These are phyloP conservation scores for Folsomia manolachei DNA, from an alignment of 2,888 invertebrate species.

Conservation along the genomic window DNA sequence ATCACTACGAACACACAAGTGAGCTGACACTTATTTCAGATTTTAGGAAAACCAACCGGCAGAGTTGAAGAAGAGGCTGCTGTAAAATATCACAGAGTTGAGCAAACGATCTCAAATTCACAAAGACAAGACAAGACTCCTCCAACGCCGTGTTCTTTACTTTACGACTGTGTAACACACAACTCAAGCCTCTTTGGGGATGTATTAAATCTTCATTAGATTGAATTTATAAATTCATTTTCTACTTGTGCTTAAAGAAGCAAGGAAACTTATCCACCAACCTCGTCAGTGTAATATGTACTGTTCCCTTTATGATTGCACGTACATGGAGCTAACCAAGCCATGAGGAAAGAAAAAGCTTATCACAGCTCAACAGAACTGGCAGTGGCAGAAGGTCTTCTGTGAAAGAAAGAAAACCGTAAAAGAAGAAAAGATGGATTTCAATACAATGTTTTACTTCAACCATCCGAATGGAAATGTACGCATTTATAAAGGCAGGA, in stretches of 20 bases:
- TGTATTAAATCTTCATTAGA: slow-evolving; percentile 29
- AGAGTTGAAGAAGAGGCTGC: too few relatives aligned
- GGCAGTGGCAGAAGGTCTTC: background rate
- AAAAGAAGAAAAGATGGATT: background rate
- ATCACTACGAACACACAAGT: too few relatives aligned
- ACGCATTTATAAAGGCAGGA: too few relatives aligned
- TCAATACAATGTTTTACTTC: background rate
- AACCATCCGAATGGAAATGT: too few relatives aligned
- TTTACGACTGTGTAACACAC: background rate
- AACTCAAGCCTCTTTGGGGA: slow-evolving; percentile 15
- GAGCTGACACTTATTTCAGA: background rate
- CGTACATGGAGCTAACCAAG: background rate
- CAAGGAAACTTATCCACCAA: slow-evolving; percentile 2
- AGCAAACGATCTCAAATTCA: slow-evolving; percentile 8
- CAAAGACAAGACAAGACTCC: background rate
- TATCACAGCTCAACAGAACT: background rate
- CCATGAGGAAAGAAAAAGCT: background rate
- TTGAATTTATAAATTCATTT: slow-evolving; percentile 6
- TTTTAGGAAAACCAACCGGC: background rate
- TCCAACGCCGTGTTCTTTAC: background rate
- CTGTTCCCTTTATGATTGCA: background rate
- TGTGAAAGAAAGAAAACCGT: background rate
- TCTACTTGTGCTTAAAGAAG: background rate
- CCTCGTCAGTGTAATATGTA: background rate
- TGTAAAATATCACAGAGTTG: background rate